Conservation (phyloP, 2,797 vertebrate genomes). For the Dermochelys coriacea region DNA sequence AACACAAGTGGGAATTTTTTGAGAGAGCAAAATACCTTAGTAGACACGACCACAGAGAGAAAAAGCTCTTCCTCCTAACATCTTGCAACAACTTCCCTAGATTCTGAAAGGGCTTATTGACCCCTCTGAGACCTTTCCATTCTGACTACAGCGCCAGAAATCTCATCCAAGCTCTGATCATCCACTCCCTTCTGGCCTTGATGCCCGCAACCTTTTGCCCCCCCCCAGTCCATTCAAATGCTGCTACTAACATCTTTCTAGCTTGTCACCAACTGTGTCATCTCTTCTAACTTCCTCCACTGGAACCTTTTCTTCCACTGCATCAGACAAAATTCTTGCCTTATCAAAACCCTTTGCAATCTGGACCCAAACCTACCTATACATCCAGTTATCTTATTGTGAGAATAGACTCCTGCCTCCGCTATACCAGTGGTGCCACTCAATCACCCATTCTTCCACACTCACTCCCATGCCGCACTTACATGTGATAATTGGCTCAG, state of each 20-base stretch:
- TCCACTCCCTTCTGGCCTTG: not conserved
- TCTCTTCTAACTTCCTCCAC: not conserved
- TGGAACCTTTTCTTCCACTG: not conserved
- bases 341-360: not conserved
- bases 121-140: not conserved
- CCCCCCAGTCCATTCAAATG: not conserved
- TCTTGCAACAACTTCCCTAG: not conserved
- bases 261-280: not conserved
- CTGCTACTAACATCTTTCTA: not conserved
- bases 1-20: not conserved
- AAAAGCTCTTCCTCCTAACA: not conserved
- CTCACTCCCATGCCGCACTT: not conserved
- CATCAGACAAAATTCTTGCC: rapidly evolving
- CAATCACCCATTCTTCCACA: not conserved
- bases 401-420: not conserved
- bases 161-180: rapidly evolving
- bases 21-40: not conserved
- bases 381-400: not conserved
- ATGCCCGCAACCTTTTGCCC: not conserved
- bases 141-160: rapidly evolving
- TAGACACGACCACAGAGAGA: not conserved
- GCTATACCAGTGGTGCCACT: not conserved
- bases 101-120: not conserved
- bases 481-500: not conserved
- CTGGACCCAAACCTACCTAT: not conserved